Percentiles rank a stretch among this genome's conserved stretches.
Evolutionary conservation across 2,113 vertebrate genomes (phyloP).

Genomic region (Brachirus orientalis): DNA sequence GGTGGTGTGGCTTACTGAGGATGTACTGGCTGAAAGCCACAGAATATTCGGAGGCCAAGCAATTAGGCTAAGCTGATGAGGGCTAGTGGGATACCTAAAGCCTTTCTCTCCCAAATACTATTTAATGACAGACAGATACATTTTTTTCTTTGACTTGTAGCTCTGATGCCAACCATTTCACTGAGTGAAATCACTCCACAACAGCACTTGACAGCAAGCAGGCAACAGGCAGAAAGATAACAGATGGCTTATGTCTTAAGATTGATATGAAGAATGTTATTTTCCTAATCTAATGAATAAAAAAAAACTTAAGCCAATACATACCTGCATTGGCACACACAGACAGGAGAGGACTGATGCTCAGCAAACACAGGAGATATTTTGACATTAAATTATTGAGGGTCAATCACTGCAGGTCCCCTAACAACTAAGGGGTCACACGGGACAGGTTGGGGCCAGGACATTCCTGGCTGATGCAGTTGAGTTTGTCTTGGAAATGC

Average conservation of each 20-base stretch:
- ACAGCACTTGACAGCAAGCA: conserved; percentile 37
- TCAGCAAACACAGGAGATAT: conserved; percentile 6
- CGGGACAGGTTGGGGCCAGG: conserved; percentile 55
- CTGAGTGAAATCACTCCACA: conserved; percentile 52
- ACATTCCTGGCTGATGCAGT: conserved; percentile 64
- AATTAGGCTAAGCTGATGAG: conserved; percentile 35
- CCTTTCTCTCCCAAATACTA: conserved; percentile 25
- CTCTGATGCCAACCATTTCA: conserved; percentile 46
- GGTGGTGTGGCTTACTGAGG: conserved; percentile 24
- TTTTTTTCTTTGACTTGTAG: conserved; percentile 53
- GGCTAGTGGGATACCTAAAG: conserved; percentile 34
- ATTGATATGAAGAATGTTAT: conserved; percentile 40
- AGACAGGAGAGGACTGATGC: conserved; percentile 23
- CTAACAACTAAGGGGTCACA: conserved; percentile 56
- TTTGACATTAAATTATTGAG: conserved; percentile 15
- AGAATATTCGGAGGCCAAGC: conserved; percentile 28
- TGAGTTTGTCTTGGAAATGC: conserved; percentile 77
- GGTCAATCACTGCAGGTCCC: conserved; percentile 31
- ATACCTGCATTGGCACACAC: conserved; percentile 12
- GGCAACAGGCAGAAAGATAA: conserved; percentile 32
- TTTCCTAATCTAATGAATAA: conserved; percentile 33
- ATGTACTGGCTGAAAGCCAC: conserved; percentile 28
- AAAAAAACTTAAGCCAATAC: conserved; percentile 24
- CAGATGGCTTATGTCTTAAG: conserved; percentile 33
- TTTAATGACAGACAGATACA: conserved; percentile 63